A percentile compares a stretch with the other conserved stretches of the same genome.
These are phyloP conservation scores for Drosophila seguyi DNA, from an alignment of 1,140 invertebrate genomes.

Conservation along the genomic window DNA sequence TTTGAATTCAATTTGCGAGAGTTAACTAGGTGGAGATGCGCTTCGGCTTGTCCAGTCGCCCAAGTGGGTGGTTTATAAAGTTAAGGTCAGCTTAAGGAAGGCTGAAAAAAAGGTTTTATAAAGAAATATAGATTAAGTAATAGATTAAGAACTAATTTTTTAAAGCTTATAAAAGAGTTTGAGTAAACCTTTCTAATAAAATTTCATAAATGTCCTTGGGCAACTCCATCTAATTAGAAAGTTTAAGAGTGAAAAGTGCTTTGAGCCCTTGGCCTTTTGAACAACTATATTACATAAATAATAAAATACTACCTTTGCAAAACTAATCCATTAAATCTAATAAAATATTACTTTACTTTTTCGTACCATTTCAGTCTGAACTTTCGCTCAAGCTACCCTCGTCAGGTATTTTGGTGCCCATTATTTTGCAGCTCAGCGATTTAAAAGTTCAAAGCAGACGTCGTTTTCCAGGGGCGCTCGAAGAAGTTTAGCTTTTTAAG, in stretches of 20 bases:
- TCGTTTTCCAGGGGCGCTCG: slow-evolving; percentile 9
- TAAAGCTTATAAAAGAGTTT: background rate
- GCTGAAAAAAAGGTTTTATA: background rate
- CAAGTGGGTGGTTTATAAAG: too few relatives aligned
- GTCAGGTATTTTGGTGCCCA: slow-evolving; percentile 53
- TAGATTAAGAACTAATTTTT: background rate
- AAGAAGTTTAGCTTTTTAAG: background rate
- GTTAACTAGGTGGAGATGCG: slow-evolving; percentile 59
- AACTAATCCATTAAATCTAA: background rate
- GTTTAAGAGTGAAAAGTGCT: background rate
- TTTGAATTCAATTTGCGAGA: slow-evolving; percentile 73
- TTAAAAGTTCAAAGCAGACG: slow-evolving; percentile 55
- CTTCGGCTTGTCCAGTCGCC: background rate
- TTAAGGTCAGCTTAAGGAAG: background rate
- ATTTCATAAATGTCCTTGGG: background rate
- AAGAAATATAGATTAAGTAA: background rate
- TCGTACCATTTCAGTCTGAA: background rate
- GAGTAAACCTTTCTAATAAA: background rate
- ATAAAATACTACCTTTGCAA: background rate
- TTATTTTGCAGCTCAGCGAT: slow-evolving; percentile 65
- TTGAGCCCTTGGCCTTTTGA: background rate
- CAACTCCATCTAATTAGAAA: background rate
- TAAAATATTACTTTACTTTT: background rate
- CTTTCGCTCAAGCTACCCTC: slow-evolving; percentile 43
- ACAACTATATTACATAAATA: background rate